Percentiles rank a stretch among this genome's conserved stretches.
Evolutionary conservation across 1,140 invertebrate species (phyloP).

Genomic region (Zaprionus davidi): DNA sequence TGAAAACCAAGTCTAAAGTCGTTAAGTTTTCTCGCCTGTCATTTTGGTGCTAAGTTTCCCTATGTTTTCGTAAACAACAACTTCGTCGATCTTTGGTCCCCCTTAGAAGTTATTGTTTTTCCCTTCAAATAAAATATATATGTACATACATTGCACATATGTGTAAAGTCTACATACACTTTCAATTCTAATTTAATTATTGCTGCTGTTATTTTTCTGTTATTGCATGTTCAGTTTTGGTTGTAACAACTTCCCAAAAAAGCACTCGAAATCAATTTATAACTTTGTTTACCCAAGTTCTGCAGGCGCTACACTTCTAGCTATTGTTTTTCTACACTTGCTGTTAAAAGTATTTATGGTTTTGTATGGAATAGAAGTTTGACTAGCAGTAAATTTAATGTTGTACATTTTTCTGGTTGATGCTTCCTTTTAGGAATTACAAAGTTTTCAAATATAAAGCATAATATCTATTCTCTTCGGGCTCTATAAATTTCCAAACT

Average conservation of each 20-base stretch:
- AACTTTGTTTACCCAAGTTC: slow-evolving; percentile 44
- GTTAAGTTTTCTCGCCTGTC: slow-evolving; percentile 42
- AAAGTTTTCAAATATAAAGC: no score
- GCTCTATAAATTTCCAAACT: no score
- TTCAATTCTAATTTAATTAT: slow-evolving; percentile 34
- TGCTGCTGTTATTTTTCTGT: slow-evolving; percentile 9
- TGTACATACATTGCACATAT: neutral
- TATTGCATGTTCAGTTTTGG: slow-evolving; percentile 20
- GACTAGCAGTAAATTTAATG: neutral
- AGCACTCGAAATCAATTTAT: slow-evolving; percentile 49
- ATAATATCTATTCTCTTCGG: no score
- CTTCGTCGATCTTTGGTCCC: slow-evolving; percentile 14
- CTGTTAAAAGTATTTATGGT: slow-evolving; percentile 17
- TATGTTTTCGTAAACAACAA: slow-evolving; percentile 37
- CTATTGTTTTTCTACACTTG: slow-evolving; percentile 11
- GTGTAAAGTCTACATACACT: neutral
- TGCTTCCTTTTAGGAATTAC: neutral
- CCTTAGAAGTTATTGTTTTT: slow-evolving; percentile 13
- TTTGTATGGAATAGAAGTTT: neutral
- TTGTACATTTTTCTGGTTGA: neutral
- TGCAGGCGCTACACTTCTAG: slow-evolving; percentile 20
- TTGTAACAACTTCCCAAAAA: slow-evolving; percentile 20
- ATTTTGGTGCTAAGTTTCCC: slow-evolving; percentile 29
- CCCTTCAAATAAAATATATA: neutral
- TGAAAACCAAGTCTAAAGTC: slow-evolving; percentile 41